Percentiles rank a stretch among this genome's conserved stretches.
Evolutionary conservation across 2,113 vertebrate species (phyloP).

Genomic region (Leucopternis melanops): DNA sequence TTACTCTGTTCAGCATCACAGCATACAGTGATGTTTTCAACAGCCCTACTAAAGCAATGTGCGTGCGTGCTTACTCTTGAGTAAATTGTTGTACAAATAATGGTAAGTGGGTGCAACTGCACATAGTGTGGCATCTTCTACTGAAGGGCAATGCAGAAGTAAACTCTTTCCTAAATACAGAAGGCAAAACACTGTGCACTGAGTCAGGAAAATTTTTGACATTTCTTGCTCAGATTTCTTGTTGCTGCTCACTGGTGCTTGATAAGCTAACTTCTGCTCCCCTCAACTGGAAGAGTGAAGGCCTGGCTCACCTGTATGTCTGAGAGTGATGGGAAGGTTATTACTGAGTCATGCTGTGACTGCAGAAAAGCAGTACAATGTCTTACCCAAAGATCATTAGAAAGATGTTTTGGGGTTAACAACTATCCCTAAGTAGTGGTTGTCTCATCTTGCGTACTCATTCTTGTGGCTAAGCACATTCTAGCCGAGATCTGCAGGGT

Average conservation of each 20-base stretch:
- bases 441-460: not conserved
- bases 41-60: not conserved
- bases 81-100: not conserved
- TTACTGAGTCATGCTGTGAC: not conserved
- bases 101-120: not conserved
- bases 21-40: not conserved
- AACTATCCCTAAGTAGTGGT: not conserved
- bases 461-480: not conserved
- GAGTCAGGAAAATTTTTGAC: not conserved
- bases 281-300: not conserved
- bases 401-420: not conserved
- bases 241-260: not conserved
- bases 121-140: not conserved
- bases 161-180: not conserved
- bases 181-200: not conserved
- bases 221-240: not conserved
- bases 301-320: not conserved
- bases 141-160: not conserved
- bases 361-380: not conserved
- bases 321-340: not conserved
- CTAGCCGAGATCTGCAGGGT: not conserved
- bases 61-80: not conserved
- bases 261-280: not conserved
- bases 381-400: not conserved
- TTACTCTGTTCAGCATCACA: not conserved